A percentile compares a stretch with the other conserved stretches of the same genome.
phyloP scores from a whole-genome alignment of 1,140 invertebrate species.

The Diachasma alloeum region DNA sequence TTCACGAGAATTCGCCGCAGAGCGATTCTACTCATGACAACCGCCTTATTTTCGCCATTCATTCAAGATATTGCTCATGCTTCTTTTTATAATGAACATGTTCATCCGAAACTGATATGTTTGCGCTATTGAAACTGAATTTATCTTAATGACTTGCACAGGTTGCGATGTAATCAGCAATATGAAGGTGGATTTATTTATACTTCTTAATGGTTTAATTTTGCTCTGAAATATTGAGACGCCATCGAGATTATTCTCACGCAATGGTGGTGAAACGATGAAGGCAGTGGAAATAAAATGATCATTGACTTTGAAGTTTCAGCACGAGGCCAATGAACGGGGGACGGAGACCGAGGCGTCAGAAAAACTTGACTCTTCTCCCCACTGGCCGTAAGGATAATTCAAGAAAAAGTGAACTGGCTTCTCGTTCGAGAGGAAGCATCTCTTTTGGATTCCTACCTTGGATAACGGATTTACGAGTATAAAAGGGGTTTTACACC shows the following conservation, averaged over 20 bases:
- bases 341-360: neutral
- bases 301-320: neutral
- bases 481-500: constrained; percentile 20
- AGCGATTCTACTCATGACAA: too few relatives aligned
- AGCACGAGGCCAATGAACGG: neutral
- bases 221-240: neutral
- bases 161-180: too few relatives aligned
- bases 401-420: neutral
- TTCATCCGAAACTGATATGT: too few relatives aligned
- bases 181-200: too few relatives aligned
- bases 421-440: constrained; percentile 1
- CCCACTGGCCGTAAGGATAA: neutral
- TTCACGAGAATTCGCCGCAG: too few relatives aligned
- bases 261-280: neutral
- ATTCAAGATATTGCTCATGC: too few relatives aligned
- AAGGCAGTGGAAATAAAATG: neutral
- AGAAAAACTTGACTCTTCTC: constrained; percentile 13
- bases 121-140: too few relatives aligned
- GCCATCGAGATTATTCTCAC: neutral
- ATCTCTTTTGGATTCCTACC: neutral
- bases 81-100: too few relatives aligned
- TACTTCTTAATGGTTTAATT: too few relatives aligned
- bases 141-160: too few relatives aligned
- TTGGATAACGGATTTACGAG: constrained; percentile 36
- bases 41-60: too few relatives aligned